A percentile compares a stretch with the other conserved stretches of the same genome.
phyloP scores from a whole-genome alignment of 2,797 vertebrate genomes.

The Macrochelys suwanniensis region DNA sequence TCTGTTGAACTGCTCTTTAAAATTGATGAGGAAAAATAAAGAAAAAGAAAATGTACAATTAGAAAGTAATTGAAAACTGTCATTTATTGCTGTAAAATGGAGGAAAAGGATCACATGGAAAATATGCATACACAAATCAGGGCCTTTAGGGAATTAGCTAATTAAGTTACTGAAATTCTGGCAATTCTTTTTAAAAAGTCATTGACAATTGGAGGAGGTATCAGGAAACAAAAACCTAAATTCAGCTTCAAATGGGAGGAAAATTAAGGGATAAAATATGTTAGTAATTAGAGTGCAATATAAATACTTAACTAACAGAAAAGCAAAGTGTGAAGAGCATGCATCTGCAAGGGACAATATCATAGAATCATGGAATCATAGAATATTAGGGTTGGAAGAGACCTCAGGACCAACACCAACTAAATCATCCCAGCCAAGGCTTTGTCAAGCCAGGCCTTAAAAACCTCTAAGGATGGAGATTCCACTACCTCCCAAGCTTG shows the following conservation, averaged over 20 bases:
- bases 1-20: conserved; percentile 20
- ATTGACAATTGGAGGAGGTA: background rate
- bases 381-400: too few species aligned
- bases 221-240: background rate
- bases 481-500: too few species aligned
- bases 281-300: conserved; percentile 7
- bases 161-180: conserved; percentile 16
- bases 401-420: too few species aligned
- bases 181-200: background rate
- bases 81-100: background rate
- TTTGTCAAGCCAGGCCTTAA: too few species aligned
- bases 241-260: background rate
- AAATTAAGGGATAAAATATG: background rate
- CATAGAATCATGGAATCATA: too few species aligned
- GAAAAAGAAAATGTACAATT: conserved; percentile 23
- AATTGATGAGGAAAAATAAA: conserved; percentile 42
- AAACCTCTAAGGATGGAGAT: too few species aligned
- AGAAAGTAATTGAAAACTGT: conserved; percentile 46
- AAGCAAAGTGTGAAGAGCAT: background rate
- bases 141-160: conserved; percentile 22
- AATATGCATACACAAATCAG: conserved; percentile 13
- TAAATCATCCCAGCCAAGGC: too few species aligned
- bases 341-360: background rate
- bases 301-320: background rate
- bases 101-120: conserved; percentile 24